These are phyloP conservation scores for Trialeurodes vaporariorum DNA, from an alignment of 1,140 invertebrate genomes.

Conservation along the genomic window DNA sequence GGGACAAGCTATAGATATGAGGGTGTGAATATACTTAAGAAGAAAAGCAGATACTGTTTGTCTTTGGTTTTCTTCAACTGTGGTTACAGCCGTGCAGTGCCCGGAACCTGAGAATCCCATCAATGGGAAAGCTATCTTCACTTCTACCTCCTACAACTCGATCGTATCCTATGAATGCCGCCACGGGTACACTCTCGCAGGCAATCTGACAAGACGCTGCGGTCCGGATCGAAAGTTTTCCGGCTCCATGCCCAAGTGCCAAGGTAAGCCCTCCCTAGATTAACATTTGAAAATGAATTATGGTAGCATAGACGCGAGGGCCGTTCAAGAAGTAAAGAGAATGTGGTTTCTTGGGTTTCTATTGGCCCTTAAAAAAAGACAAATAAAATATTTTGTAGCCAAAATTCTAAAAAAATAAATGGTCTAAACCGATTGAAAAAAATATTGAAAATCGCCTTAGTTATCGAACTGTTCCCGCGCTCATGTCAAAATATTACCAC, in stretches of 20 bases:
- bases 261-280: conserved; percentile 59
- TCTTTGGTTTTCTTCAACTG: conserved; percentile 35
- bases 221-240: conserved; percentile 86
- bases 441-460: too few relatives aligned
- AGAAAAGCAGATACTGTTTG: conserved; percentile 17
- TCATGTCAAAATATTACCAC: too few relatives aligned
- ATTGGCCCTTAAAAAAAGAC: too few relatives aligned
- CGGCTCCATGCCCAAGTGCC: conserved; percentile 70
- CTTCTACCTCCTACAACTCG: conserved; percentile 86
- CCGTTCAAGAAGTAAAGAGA: too few relatives aligned
- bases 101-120: conserved; percentile 70
- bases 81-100: conserved; percentile 82
- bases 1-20: too few relatives aligned
- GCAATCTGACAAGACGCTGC: conserved; percentile 74
- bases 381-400: too few relatives aligned
- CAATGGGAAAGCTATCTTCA: conserved; percentile 85
- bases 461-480: too few relatives aligned
- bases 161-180: conserved; percentile 88
- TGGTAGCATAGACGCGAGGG: too few relatives aligned
- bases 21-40: background rate
- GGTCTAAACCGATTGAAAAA: too few relatives aligned
- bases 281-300: too few relatives aligned
- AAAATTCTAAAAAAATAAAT: too few relatives aligned
- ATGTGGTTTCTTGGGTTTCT: too few relatives aligned
- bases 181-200: conserved; percentile 80